phyloP scores from a whole-genome alignment of 2,888 invertebrate species.

The Andrena camellia region DNA sequence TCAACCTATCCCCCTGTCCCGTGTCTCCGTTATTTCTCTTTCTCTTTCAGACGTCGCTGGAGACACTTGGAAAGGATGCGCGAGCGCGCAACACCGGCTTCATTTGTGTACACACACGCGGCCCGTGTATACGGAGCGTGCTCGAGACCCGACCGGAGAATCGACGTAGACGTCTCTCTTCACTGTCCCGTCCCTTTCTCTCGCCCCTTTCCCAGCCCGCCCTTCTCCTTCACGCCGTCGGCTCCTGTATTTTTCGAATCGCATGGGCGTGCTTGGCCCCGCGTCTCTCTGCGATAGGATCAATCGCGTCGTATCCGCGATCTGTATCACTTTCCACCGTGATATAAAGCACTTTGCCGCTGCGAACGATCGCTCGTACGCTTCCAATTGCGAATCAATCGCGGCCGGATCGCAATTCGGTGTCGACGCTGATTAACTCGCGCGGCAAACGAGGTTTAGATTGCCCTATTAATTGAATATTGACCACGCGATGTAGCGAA shows the following conservation, averaged over 20 bases:
- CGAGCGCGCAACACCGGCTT: slow-evolving; percentile 45
- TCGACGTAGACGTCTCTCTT: slow-evolving; percentile 24
- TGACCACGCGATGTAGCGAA: slow-evolving; percentile 1
- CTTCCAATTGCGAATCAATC: neutral
- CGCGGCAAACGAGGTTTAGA: neutral
- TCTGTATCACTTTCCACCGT: neutral
- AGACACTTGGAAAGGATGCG: slow-evolving; percentile 64
- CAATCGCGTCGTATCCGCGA: slow-evolving; percentile 17
- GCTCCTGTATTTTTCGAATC: neutral
- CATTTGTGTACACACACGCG: slow-evolving; percentile 61
- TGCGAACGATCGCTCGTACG: neutral
- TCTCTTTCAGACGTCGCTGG: slow-evolving; percentile 55
- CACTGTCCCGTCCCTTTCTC: neutral
- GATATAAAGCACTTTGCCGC: neutral
- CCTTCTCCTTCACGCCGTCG: neutral
- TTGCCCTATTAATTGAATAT: slow-evolving; percentile 17
- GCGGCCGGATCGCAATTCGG: neutral
- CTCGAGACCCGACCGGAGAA: slow-evolving; percentile 20
- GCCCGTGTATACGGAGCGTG: slow-evolving; percentile 5
- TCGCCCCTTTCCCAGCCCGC: neutral
- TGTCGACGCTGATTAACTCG: neutral
- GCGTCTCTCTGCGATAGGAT: slow-evolving; percentile 1
- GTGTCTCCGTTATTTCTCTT: slow-evolving; percentile 55
- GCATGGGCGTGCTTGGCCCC: neutral
- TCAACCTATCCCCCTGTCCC: slow-evolving; percentile 73